These are phyloP conservation scores for Stictonetta naevosa DNA, from an alignment of 2,113 vertebrate species.

Conservation along the genomic window DNA sequence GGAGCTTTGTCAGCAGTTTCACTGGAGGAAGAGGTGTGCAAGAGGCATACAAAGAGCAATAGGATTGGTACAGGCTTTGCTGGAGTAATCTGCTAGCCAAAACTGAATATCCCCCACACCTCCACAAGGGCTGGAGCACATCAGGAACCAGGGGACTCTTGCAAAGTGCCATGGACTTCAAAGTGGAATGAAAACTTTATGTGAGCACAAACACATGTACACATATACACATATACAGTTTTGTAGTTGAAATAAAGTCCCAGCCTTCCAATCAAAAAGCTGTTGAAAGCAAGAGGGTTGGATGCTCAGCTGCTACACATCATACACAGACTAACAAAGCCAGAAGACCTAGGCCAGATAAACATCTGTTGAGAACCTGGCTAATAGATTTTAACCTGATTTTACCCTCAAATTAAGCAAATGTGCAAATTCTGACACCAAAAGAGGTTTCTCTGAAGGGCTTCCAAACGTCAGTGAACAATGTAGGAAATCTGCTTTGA, in stretches of 20 bases:
- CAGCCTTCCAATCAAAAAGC: conserved; percentile 21
- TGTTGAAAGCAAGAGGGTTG: neutral
- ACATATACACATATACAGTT: neutral
- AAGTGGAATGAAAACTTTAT: neutral
- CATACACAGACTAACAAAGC: neutral
- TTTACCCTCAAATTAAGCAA: conserved; percentile 23
- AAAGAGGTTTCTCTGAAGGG: neutral
- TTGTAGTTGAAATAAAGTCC: neutral
- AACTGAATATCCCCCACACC: neutral
- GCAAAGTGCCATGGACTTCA: neutral
- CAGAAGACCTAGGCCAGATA: neutral
- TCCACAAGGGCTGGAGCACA: neutral
- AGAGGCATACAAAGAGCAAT: neutral
- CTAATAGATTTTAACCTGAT: neutral
- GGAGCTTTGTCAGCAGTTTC: neutral
- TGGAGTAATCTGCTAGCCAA: neutral
- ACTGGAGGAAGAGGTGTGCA: neutral
- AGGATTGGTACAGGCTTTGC: neutral
- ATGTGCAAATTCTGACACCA: conserved; percentile 28
- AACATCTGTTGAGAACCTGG: conserved; percentile 35
- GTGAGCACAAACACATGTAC: conserved; percentile 1
- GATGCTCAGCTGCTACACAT: neutral
- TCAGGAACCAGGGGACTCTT: neutral
- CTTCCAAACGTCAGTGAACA: neutral
- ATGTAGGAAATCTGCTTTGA: neutral